A percentile compares a stretch with the other conserved stretches of the same genome.
Evolutionary conservation across 2,113 vertebrate species (phyloP).

Genomic region (Cheirogaleus medius): DNA sequence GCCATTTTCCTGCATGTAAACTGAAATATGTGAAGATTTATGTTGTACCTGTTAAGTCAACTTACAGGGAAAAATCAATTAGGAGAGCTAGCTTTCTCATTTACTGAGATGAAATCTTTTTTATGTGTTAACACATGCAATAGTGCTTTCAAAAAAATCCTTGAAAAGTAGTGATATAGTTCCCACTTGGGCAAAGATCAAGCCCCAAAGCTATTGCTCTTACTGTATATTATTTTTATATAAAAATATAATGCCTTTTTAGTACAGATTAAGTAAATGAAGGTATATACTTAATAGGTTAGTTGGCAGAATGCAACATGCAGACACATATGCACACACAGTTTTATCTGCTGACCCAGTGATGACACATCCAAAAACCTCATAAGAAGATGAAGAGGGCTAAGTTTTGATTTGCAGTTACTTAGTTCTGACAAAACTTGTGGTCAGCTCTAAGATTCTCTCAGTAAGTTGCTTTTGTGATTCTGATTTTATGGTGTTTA

Average conservation of each 20-base stretch:
- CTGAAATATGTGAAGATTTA: conserved; percentile 67
- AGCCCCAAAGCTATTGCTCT: neutral
- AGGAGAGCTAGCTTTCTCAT: conserved; percentile 72
- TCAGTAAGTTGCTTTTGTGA: neutral
- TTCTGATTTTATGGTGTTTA: neutral
- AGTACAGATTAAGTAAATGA: conserved; percentile 36
- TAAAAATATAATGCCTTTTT: neutral
- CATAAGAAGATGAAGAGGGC: neutral
- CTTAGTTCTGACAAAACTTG: neutral
- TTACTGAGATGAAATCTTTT: conserved; percentile 65
- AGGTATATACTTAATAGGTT: conserved; percentile 18
- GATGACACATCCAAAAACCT: neutral
- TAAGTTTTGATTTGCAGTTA: conserved; percentile 16
- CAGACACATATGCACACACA: conserved; percentile 11
- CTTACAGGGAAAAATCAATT: conserved; percentile 55
- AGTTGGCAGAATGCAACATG: conserved; percentile 33
- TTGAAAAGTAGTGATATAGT: neutral
- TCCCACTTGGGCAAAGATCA: neutral
- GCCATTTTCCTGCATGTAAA: conserved; percentile 74
- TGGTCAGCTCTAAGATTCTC: neutral
- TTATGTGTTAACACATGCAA: neutral
- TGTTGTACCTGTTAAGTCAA: conserved; percentile 68
- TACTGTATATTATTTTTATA: neutral
- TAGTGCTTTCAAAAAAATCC: conserved; percentile 47
- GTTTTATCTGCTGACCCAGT: neutral